phyloP scores from a whole-genome alignment of 1,140 invertebrate species.

The Proctacanthus coquilletti region DNA sequence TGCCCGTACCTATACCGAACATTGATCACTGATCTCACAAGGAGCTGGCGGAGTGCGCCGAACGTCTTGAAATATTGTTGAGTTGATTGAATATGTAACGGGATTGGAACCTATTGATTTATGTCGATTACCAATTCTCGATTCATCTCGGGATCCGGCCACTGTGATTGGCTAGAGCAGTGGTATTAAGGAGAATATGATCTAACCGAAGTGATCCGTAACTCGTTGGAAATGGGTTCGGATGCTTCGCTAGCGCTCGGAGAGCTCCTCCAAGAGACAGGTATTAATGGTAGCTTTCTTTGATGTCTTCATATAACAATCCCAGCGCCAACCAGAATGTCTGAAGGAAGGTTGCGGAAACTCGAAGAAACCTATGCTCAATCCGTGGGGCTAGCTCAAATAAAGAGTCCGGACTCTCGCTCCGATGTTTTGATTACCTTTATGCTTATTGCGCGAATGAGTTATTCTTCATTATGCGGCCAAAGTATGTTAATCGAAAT shows the following conservation, averaged over 20 bases:
- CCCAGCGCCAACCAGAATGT: too few relatives aligned
- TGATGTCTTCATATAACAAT: slow-evolving; percentile 1
- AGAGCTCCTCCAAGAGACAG: neutral
- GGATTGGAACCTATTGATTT: neutral
- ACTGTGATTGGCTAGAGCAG: too few relatives aligned
- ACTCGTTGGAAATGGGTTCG: too few relatives aligned
- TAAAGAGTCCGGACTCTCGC: too few relatives aligned
- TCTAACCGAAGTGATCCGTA: too few relatives aligned
- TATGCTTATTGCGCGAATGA: neutral
- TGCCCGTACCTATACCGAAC: neutral
- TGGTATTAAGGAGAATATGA: too few relatives aligned
- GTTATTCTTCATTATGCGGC: neutral
- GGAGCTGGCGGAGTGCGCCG: too few relatives aligned
- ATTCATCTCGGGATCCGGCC: too few relatives aligned
- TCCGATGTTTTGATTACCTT: neutral
- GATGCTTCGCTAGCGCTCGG: too few relatives aligned
- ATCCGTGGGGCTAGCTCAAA: too few relatives aligned
- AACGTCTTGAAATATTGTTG: neutral
- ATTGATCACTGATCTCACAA: neutral
- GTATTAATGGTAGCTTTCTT: neutral
- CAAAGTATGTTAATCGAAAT: neutral
- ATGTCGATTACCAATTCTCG: neutral
- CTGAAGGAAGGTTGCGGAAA: too few relatives aligned
- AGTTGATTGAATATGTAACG: slow-evolving; percentile 1
- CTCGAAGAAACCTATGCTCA: too few relatives aligned